Evolutionary conservation across 2,888 invertebrate species (phyloP).

Genomic region (Meghimatium bilineatum): DNA sequence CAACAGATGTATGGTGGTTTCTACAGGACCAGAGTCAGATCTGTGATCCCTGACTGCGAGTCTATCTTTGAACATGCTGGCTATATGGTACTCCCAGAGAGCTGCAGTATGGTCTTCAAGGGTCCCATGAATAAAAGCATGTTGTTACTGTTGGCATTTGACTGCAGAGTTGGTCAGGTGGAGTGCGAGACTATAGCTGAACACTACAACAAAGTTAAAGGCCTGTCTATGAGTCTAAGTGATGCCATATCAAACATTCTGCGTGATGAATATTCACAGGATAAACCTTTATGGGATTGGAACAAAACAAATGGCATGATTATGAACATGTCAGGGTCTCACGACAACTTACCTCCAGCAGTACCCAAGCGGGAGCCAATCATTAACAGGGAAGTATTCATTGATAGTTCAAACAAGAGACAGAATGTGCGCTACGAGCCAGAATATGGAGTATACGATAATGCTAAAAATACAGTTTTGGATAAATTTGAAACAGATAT

Average conservation of each 20-base stretch:
- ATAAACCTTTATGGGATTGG: background rate
- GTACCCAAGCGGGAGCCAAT: constrained; percentile 34
- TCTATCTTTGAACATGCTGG: constrained; percentile 39
- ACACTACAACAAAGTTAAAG: constrained; percentile 23
- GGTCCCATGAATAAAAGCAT: constrained; percentile 6
- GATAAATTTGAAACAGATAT: background rate
- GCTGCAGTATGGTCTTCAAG: background rate
- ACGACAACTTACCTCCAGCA: background rate
- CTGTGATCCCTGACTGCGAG: constrained; percentile 32
- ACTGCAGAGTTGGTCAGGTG: constrained; percentile 16
- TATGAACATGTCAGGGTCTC: background rate
- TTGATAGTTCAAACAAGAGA: background rate
- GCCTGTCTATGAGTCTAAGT: constrained; percentile 7
- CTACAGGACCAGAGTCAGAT: constrained; percentile 47
- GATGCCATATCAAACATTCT: constrained; percentile 27
- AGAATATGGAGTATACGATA: background rate
- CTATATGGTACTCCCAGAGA: constrained; percentile 5
- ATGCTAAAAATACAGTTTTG: background rate
- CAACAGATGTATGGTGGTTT: constrained; percentile 52
- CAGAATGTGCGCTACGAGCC: background rate
- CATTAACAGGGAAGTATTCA: background rate
- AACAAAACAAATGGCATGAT: background rate
- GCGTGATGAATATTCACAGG: background rate
- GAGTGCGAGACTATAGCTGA: constrained; percentile 27
- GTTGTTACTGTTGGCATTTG: constrained; percentile 29